These are phyloP conservation scores for Pentamera pediparva DNA, from an alignment of 53 echinoderm and acorn worm genomes.

Conservation along the genomic window DNA sequence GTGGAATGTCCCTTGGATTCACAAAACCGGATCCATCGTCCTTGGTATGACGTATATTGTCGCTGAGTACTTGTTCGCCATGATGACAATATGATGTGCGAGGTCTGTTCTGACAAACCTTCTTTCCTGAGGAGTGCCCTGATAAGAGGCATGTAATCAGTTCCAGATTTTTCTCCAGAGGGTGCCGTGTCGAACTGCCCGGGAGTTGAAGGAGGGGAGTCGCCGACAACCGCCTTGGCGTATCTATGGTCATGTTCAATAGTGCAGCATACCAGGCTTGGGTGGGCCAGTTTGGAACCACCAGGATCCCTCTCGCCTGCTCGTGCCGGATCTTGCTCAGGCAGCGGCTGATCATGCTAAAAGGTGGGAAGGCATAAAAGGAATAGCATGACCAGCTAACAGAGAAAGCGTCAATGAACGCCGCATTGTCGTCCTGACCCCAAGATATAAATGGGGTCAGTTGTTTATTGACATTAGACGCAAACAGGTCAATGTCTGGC, in stretches of 20 bases:
- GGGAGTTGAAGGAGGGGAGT: background rate
- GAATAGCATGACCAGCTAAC: conserved; percentile 22
- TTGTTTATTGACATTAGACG: conserved; percentile 38
- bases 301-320: background rate
- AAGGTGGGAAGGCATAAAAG: background rate
- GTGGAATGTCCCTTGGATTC: background rate
- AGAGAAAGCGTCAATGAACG: conserved; percentile 37
- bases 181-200: background rate
- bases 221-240: background rate
- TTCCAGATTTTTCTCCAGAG: background rate
- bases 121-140: conserved; percentile 3
- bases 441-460: conserved; percentile 26
- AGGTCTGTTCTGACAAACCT: background rate
- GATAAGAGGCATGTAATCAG: conserved; percentile 6
- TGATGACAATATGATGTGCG: conserved; percentile 14
- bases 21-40: conserved; percentile 28
- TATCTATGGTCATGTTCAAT: conserved; percentile 4
- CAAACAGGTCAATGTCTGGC: conserved; percentile 49
- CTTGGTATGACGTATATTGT: conserved; percentile 24
- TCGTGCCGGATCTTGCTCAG: background rate
- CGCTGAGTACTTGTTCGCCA: conserved; percentile 28
- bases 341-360: conserved; percentile 6
- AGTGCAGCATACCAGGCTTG: conserved; percentile 9
- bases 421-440: conserved; percentile 35
- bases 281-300: conserved; percentile 6